These are phyloP conservation scores for Cavia porcellus DNA, from an alignment of 2,113 vertebrate species.

Conservation along the genomic window DNA sequence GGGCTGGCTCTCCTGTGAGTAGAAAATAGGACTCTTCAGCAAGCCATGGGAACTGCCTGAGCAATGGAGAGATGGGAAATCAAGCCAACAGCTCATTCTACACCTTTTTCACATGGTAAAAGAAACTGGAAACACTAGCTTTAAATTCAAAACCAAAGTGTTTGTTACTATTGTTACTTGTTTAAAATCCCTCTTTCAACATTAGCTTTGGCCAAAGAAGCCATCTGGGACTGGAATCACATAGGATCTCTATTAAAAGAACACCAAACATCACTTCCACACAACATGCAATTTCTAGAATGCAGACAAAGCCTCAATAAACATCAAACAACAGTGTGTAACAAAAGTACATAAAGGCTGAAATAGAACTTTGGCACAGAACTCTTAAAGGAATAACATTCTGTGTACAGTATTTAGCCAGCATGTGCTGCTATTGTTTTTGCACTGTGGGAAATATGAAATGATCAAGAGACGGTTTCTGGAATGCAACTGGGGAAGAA, in stretches of 20 bases:
- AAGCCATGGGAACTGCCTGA: not conserved
- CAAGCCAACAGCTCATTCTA: not conserved
- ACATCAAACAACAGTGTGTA: not conserved
- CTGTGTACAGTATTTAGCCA: not conserved
- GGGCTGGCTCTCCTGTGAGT: not conserved
- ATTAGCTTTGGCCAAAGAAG: slow-evolving; percentile 9
- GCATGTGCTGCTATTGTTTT: not conserved
- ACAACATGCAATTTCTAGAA: not conserved
- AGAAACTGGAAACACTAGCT: not conserved
- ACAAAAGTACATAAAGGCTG: not conserved
- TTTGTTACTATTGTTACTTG: slow-evolving; percentile 5
- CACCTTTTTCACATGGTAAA: not conserved
- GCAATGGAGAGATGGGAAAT: not conserved
- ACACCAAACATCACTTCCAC: not conserved
- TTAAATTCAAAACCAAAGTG: not conserved
- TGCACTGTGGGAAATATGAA: not conserved
- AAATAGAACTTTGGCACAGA: not conserved
- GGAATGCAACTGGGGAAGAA: not conserved
- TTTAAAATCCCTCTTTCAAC: slow-evolving; percentile 44
- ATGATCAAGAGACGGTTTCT: slow-evolving; percentile 10
- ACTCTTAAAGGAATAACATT: not conserved
- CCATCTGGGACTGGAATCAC: not conserved
- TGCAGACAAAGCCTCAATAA: not conserved
- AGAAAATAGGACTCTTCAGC: not conserved
- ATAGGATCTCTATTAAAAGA: not conserved